Evolutionary conservation across 2,113 vertebrate genomes (phyloP), one percentile per base, ranked within the genome.

Genomic region (Pseudorasbora parva): DNA sequence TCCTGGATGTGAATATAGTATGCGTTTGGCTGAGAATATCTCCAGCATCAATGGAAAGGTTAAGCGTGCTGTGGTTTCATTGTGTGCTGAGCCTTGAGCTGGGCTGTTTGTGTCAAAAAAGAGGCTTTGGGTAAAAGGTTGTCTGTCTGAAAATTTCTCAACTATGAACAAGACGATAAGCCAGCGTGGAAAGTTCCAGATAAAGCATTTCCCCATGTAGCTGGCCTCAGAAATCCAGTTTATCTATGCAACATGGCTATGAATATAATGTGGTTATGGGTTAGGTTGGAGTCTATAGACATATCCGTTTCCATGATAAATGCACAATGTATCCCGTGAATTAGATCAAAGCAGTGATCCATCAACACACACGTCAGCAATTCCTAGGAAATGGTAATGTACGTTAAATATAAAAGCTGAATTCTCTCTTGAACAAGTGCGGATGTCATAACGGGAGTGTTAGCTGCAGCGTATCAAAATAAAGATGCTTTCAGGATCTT

Each of bases 101-200:
- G 4, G 37, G n/a, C 25, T 45, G 76, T 62, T 45, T 78, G n/a
- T 78, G 56, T 62, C 30, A 45, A 17, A 60, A 60, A 43, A 60
- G 37, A 60, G 25, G 23, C 43, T 66, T 79, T 66, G 78, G 23
- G 17, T 64, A 79, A 64, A 62, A 49, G 60, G 78, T 30, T 30
- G 59, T 66, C 59, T 2, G 59, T 79, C 43, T 79, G 25, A 64
- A 79, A 49, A 30, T 66, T 66, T n/a, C 78, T 79, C 78, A 79
- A 47, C 78, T 79, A 47, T 49, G 78, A 79, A 66, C 23, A 25
- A 5, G 14, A 6, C 0, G 43, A 66, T 66, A 79, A 79, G 78
- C 25, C 60, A 51, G 41, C 23, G 43, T 49, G 78, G 60, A 66
- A 60, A 21, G 25, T 30, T 74, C 47, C 72, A 74, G 72, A 30